Evolutionary conservation across 2,888 invertebrate genomes (phyloP).

Genomic region (Trichogramma evanescens): DNA sequence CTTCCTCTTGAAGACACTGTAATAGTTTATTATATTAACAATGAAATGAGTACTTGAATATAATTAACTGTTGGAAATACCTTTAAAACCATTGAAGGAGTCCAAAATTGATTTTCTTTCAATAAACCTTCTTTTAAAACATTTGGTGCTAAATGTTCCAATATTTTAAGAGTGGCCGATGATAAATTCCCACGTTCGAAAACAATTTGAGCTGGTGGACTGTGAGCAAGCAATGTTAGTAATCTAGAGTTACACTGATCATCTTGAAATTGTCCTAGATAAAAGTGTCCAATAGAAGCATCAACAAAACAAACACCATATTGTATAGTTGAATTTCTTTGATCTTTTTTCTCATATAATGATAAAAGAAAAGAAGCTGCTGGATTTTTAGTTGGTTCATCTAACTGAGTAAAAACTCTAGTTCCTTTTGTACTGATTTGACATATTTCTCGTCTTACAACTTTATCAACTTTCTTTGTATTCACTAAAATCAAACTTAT

Average conservation of each 20-base stretch:
- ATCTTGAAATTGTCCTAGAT: slow-evolving; percentile 86
- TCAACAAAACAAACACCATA: slow-evolving; percentile 92
- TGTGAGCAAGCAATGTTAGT: slow-evolving; percentile 81
- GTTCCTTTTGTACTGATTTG: slow-evolving; percentile 84
- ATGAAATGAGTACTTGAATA: not conserved
- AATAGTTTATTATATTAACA: slow-evolving; percentile 17
- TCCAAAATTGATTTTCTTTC: slow-evolving; percentile 67
- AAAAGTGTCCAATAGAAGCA: slow-evolving; percentile 84
- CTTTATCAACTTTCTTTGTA: slow-evolving; percentile 77
- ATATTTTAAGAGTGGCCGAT: slow-evolving; percentile 59
- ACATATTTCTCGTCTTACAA: slow-evolving; percentile 89
- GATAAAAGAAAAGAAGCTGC: slow-evolving; percentile 69
- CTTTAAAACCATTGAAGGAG: slow-evolving; percentile 69
- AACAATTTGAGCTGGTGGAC: slow-evolving; percentile 79
- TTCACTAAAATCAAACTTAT: slow-evolving; percentile 43
- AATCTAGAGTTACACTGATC: slow-evolving; percentile 85
- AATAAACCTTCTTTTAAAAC: slow-evolving; percentile 66
- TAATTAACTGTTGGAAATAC: slow-evolving; percentile 23
- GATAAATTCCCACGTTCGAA: slow-evolving; percentile 65
- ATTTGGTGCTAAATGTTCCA: slow-evolving; percentile 62
- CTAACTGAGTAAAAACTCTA: slow-evolving; percentile 75
- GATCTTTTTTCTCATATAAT: slow-evolving; percentile 63
- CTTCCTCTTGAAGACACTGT: slow-evolving; percentile 39
- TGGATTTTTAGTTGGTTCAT: slow-evolving; percentile 63
- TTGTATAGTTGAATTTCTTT: slow-evolving; percentile 49